phyloP scores from a whole-genome alignment of 2,888 invertebrate genomes.

The Hedychridium roseum region DNA sequence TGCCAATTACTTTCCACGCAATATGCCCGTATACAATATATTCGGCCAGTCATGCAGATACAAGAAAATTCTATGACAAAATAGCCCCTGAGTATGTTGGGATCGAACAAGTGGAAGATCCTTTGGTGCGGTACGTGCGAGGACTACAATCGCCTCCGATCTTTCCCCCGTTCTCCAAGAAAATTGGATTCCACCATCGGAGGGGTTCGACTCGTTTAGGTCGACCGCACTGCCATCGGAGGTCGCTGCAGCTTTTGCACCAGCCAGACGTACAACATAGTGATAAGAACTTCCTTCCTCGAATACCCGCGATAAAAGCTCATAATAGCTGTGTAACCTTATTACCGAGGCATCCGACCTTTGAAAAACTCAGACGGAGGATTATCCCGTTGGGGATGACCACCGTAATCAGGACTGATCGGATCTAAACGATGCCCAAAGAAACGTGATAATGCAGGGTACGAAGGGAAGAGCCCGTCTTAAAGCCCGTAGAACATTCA shows the following conservation, averaged over 20 bases:
- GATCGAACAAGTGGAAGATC: too few relatives aligned
- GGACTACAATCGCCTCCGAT: background rate
- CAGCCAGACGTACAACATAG: constrained; percentile 4
- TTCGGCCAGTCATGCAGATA: too few relatives aligned
- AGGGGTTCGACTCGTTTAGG: background rate
- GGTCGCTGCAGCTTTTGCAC: constrained; percentile 3
- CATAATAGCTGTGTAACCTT: constrained; percentile 1
- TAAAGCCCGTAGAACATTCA: too few relatives aligned
- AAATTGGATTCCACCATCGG: constrained; percentile 8
- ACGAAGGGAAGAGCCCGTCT: background rate
- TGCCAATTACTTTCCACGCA: too few relatives aligned
- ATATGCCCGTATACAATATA: too few relatives aligned
- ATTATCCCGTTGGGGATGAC: too few relatives aligned
- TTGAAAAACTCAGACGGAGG: background rate
- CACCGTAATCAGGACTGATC: background rate
- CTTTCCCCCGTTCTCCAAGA: constrained; percentile 3
- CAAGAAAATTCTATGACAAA: too few relatives aligned
- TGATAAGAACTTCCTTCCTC: constrained; percentile 1
- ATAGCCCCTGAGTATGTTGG: too few relatives aligned
- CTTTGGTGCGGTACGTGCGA: constrained; percentile 8
- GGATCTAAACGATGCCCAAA: background rate
- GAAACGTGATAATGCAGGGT: background rate
- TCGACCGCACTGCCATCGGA: constrained; percentile 1
- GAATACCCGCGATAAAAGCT: background rate
- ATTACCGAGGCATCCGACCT: constrained; percentile 3